Conservation (phyloP, 2,888 invertebrate species). For the Dendrolimus houi region DNA sequence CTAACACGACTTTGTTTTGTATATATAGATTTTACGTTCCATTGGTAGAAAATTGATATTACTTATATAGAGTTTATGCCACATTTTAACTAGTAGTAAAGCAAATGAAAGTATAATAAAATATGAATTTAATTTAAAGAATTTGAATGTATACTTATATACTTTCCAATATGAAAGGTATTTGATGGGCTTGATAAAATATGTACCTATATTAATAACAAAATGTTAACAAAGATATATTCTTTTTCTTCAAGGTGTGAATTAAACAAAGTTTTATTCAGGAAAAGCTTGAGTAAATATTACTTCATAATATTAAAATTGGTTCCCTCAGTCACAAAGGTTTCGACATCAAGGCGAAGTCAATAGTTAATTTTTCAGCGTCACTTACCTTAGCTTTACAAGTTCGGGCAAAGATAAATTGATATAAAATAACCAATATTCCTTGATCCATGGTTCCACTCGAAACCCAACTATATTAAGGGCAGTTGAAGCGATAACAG, state of each 20-base stretch:
- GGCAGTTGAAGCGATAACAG: constrained; percentile 10
- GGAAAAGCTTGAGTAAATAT: not conserved
- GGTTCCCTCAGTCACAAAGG: constrained; percentile 11
- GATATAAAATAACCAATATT: constrained; percentile 21
- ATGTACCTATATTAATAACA: not conserved
- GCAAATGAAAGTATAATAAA: too few relatives aligned
- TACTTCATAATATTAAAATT: constrained; percentile 1
- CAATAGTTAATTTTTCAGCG: constrained; percentile 28
- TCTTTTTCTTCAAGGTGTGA: not conserved
- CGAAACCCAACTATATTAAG: constrained; percentile 3
- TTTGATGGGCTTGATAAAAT: too few relatives aligned
- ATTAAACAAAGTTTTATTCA: not conserved
- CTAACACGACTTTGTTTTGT: too few relatives aligned
- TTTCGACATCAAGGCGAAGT: constrained; percentile 11
- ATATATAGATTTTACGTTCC: too few relatives aligned
- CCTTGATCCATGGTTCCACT: constrained; percentile 14
- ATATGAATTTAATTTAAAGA: too few relatives aligned
- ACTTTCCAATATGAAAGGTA: too few relatives aligned
- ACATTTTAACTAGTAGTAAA: too few relatives aligned
- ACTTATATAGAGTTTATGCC: too few relatives aligned
- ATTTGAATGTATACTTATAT: too few relatives aligned
- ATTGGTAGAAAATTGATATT: too few relatives aligned
- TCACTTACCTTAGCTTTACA: constrained; percentile 28
- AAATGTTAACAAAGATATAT: not conserved
- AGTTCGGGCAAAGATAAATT: constrained; percentile 27